phyloP scores from a whole-genome alignment of 2,113 vertebrate species.

The Taurulus bubalis region DNA sequence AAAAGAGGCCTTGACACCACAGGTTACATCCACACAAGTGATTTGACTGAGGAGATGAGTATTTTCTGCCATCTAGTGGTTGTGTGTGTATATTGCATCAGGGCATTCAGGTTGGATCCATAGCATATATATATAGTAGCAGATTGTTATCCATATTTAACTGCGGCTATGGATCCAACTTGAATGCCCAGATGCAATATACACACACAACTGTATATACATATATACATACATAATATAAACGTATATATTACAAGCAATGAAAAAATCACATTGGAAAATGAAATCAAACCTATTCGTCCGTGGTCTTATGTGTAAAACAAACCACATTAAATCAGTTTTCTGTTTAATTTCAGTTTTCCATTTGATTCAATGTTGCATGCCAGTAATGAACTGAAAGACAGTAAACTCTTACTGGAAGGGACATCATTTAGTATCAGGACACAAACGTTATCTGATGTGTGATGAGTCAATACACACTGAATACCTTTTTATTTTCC shows the following conservation, averaged over 20 bases:
- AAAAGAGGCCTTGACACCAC: conserved; percentile 1
- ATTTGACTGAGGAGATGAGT: not conserved
- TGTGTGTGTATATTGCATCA: not conserved
- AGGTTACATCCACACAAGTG: not conserved
- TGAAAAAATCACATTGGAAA: not conserved
- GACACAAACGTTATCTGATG: not conserved
- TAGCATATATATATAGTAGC: too few species aligned
- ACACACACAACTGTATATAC: too few species aligned
- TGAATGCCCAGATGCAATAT: too few species aligned
- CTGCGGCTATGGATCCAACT: too few species aligned
- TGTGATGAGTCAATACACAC: not conserved
- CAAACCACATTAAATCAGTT: not conserved
- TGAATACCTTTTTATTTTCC: not conserved
- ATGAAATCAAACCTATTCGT: not conserved
- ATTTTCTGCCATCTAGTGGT: conserved; percentile 58
- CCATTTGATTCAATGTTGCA: too few species aligned
- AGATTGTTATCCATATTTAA: too few species aligned
- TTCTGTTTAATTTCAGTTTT: too few species aligned
- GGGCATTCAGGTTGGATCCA: too few species aligned
- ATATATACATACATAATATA: too few species aligned
- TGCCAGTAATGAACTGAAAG: not conserved
- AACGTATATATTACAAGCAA: too few species aligned
- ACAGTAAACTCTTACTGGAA: not conserved
- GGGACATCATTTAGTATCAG: not conserved
- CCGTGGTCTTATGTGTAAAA: not conserved